Evolutionary conservation across 2,113 vertebrate genomes (phyloP).

Genomic region (Sceloporus undulatus): DNA sequence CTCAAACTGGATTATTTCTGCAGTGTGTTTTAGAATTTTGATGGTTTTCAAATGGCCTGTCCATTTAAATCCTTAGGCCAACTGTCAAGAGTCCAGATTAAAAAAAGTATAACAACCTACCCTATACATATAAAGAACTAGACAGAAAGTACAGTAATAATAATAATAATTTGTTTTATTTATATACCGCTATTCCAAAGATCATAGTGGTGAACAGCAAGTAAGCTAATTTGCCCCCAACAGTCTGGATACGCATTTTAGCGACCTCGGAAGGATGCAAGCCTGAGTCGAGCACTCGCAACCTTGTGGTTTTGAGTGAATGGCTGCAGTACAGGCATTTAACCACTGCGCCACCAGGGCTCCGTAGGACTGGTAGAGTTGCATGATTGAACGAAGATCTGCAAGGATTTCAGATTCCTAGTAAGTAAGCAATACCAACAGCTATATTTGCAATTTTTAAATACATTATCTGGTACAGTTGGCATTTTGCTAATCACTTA

Average conservation of each 20-base stretch:
- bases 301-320: no score
- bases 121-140: not conserved
- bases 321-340: no score
- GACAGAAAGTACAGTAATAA: not conserved
- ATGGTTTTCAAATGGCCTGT: not conserved
- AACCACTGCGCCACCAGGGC: no score
- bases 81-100: not conserved
- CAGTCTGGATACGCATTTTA: no score
- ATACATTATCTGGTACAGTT: not conserved
- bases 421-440: not conserved
- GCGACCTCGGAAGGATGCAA: no score
- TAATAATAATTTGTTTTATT: no score
- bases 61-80: not conserved
- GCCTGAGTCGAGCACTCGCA: no score
- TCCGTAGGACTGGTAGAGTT: not conserved
- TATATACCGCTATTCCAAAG: no score
- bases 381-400: not conserved
- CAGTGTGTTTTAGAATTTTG: no score
- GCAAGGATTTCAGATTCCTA: not conserved
- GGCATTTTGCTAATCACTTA: not conserved
- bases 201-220: no score
- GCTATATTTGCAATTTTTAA: not conserved
- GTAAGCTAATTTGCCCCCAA: no score
- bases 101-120: not conserved
- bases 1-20: no score